Conservation (phyloP, 2,888 invertebrate genomes). For the Drosophila macrothrix region DNA sequence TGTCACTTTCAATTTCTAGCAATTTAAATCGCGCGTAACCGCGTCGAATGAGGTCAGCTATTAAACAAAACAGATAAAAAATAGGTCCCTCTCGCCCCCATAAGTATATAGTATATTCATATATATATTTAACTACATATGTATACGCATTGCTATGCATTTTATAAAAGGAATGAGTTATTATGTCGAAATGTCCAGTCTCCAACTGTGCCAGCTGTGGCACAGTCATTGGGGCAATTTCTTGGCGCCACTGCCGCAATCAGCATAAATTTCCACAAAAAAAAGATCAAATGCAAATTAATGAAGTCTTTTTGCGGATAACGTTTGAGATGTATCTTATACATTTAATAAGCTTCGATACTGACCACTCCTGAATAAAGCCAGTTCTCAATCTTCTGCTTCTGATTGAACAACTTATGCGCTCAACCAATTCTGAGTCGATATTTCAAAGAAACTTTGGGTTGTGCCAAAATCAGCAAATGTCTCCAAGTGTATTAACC, state of each 20-base stretch:
- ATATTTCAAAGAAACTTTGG: background rate
- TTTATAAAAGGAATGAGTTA: conserved; percentile 41
- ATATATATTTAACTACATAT: background rate
- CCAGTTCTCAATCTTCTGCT: background rate
- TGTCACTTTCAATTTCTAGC: conserved; percentile 79
- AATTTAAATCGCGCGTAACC: conserved; percentile 73
- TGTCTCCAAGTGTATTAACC: too few relatives aligned
- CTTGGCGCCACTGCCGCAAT: conserved; percentile 55
- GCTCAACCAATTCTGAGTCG: background rate
- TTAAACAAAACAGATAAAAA: conserved; percentile 20
- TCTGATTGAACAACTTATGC: background rate
- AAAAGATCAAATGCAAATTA: conserved; percentile 38
- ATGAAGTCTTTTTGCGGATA: conserved; percentile 32
- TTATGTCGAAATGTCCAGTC: conserved; percentile 28
- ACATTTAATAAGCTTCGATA: background rate
- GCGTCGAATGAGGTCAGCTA: conserved; percentile 66
- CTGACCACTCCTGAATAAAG: background rate
- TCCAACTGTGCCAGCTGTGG: conserved; percentile 8
- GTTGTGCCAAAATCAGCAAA: background rate
- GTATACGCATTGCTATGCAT: conserved; percentile 26
- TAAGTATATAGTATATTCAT: background rate
- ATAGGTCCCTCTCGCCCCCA: conserved; percentile 29
- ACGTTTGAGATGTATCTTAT: conserved; percentile 8
- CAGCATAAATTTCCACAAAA: conserved; percentile 51
- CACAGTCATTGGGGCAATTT: conserved; percentile 20